phyloP scores from a whole-genome alignment of 2,888 invertebrate species.

The Brachyptera risi region DNA sequence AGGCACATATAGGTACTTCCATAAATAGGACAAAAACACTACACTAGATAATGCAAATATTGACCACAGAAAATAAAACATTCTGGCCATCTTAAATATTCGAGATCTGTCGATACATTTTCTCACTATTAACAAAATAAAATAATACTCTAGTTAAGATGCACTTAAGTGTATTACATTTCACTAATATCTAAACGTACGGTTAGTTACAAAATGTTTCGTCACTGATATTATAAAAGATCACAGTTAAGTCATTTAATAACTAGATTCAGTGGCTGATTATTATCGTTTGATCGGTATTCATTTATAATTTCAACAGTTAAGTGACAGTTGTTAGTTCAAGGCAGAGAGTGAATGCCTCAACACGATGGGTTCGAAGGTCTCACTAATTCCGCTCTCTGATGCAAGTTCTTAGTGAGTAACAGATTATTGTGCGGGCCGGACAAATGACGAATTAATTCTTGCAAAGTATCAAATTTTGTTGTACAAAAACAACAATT shows the following conservation, averaged over 20 bases:
- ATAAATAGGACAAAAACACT: neutral
- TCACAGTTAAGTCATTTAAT: no score
- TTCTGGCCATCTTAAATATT: neutral
- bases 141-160: neutral
- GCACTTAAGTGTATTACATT: neutral
- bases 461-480: conserved; percentile 80
- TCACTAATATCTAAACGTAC: no score
- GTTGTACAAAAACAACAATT: conserved; percentile 86
- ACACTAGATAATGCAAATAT: neutral
- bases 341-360: no score
- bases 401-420: conserved; percentile 81
- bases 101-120: conserved; percentile 5
- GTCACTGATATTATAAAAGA: no score
- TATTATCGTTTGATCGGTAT: no score
- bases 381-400: neutral
- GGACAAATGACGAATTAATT: conserved; percentile 79
- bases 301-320: no score
- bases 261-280: no score
- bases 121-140: neutral
- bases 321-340: no score
- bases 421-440: conserved; percentile 85
- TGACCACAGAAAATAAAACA: neutral
- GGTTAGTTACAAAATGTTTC: no score
- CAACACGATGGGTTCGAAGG: neutral
- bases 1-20: no score